phyloP scores from a whole-genome alignment of 1,140 invertebrate species.

The Aphelenchoides avenae region DNA sequence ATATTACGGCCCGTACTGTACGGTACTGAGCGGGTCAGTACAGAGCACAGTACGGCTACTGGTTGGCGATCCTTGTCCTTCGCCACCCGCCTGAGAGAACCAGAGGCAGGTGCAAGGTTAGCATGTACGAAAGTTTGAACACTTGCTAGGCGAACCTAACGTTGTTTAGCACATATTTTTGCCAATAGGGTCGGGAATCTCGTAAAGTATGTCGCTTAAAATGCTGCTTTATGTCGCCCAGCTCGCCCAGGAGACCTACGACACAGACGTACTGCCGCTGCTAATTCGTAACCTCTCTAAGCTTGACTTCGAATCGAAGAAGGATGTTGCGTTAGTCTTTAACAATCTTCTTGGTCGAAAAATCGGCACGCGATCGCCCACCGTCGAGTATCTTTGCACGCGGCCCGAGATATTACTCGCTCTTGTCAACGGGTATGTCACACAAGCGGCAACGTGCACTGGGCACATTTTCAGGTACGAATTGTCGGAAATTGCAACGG shows the following conservation, averaged over 20 bases:
- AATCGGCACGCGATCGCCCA: slow-evolving; percentile 92
- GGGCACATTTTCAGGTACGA: slow-evolving; percentile 78
- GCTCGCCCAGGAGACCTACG: slow-evolving; percentile 75
- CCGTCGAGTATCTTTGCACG: slow-evolving; percentile 96
- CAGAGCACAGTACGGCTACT: too few species aligned
- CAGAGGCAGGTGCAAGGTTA: too few species aligned
- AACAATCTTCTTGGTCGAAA: slow-evolving; percentile 96
- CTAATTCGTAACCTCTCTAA: slow-evolving; percentile 87
- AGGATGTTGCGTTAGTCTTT: slow-evolving; percentile 98
- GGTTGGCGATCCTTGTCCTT: too few species aligned
- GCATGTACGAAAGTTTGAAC: too few species aligned
- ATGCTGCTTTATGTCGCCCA: slow-evolving; percentile 61
- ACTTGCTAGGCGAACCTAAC: too few species aligned
- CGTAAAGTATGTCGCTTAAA: too few species aligned
- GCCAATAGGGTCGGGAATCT: too few species aligned
- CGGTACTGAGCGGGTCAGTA: too few species aligned
- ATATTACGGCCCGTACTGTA: too few species aligned
- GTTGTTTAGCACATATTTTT: too few species aligned
- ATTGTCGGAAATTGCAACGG: slow-evolving; percentile 95
- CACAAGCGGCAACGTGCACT: background rate
- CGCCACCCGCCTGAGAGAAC: too few species aligned
- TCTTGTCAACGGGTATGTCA: slow-evolving; percentile 81
- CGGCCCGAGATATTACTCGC: slow-evolving; percentile 94
- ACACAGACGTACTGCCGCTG: slow-evolving; percentile 82
- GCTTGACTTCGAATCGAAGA: slow-evolving; percentile 98